Percentiles rank a stretch among this genome's conserved stretches.
These are phyloP conservation scores for Ailurus styani DNA, from an alignment of 2,113 vertebrate species.

Conservation along the genomic window DNA sequence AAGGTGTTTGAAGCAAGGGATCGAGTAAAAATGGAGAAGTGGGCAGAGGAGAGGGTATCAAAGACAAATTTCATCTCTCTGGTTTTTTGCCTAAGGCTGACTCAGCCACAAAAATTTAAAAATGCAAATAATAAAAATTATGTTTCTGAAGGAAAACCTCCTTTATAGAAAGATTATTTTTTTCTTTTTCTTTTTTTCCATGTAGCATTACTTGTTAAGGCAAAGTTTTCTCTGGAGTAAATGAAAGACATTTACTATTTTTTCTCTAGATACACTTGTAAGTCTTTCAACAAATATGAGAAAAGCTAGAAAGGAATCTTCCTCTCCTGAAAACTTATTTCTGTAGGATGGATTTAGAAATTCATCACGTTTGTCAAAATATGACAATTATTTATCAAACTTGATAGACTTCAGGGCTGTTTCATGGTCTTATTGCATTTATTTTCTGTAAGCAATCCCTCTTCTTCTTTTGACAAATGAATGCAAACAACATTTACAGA, in stretches of 20 bases:
- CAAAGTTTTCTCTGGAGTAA: background rate
- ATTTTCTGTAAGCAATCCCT: constrained; percentile 37
- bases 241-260: background rate
- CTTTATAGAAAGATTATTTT: background rate
- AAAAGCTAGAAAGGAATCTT: constrained; percentile 3
- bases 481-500: constrained; percentile 43
- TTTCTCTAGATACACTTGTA: constrained; percentile 15
- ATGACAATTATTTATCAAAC: constrained; percentile 47
- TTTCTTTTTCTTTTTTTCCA: background rate
- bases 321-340: background rate
- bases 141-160: constrained; percentile 27
- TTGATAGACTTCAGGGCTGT: constrained; percentile 5
- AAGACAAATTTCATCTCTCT: background rate
- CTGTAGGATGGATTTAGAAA: constrained; percentile 34
- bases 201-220: background rate
- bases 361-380: constrained; percentile 33
- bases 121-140: background rate
- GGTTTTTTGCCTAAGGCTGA: background rate
- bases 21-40: background rate
- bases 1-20: background rate
- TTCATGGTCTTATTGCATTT: constrained; percentile 14
- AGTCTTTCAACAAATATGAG: background rate
- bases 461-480: constrained; percentile 36
- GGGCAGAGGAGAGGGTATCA: background rate
- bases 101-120: background rate